Evolutionary conservation across 2,113 vertebrate genomes (phyloP).

Genomic region (Oncorhynchus nerka): DNA sequence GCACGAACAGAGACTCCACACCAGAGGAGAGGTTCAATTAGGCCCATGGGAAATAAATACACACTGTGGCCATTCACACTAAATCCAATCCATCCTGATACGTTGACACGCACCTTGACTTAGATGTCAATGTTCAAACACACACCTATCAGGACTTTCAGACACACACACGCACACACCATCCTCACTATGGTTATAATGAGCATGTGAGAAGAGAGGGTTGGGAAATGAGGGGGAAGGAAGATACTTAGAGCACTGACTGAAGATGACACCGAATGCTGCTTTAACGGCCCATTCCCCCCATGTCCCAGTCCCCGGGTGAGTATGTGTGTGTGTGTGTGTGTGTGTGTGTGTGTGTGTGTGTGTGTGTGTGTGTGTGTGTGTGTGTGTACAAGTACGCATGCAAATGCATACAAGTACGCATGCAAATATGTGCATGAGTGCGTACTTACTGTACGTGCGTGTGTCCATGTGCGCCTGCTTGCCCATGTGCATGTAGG

Average conservation of each 20-base stretch:
- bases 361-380: background rate
- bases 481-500: background rate
- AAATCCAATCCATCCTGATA: too few species aligned
- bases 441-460: too few species aligned
- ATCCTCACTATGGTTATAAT: too few species aligned
- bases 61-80: background rate
- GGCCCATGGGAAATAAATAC: background rate
- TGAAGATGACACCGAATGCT: background rate
- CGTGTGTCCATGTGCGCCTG: background rate
- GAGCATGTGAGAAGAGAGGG: background rate
- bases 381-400: too few species aligned
- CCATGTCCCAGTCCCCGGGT: background rate
- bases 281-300: background rate
- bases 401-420: too few species aligned
- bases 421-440: too few species aligned
- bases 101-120: background rate
- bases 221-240: background rate
- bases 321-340: background rate
- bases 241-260: background rate
- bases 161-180: background rate
- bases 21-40: background rate
- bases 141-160: background rate
- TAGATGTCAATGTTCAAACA: background rate
- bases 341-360: background rate
- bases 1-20: background rate